Evolutionary conservation across 2,797 vertebrate species (phyloP).

Genomic region (Pangasius mekongensis): DNA sequence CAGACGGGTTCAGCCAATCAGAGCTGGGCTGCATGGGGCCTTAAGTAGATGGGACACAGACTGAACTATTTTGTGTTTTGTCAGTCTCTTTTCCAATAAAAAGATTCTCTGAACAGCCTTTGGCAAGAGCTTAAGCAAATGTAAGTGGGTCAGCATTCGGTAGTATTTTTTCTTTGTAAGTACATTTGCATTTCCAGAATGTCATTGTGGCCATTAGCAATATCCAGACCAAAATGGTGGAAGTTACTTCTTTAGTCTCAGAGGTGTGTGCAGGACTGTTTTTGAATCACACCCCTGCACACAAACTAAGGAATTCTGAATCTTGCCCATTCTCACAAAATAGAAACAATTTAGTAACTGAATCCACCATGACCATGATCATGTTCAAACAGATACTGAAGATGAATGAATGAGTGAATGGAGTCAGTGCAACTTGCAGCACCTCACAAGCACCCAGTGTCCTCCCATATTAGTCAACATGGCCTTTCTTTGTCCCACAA

Average conservation of each 20-base stretch:
- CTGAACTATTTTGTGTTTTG: constrained; percentile 53
- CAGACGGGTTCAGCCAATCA: constrained; percentile 46
- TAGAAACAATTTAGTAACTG: not conserved
- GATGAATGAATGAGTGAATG: not conserved
- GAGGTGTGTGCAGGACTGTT: not conserved
- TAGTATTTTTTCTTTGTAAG: constrained; percentile 15
- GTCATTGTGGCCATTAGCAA: constrained; percentile 4
- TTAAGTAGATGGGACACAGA: constrained; percentile 40
- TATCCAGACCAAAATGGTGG: constrained; percentile 5
- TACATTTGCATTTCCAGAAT: not conserved
- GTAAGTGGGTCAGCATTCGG: constrained; percentile 40
- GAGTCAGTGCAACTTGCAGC: not conserved
- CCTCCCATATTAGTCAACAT: not conserved
- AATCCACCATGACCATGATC: not conserved
- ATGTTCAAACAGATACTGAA: not conserved
- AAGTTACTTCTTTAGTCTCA: constrained; percentile 17
- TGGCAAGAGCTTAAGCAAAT: constrained; percentile 46
- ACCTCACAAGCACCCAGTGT: not conserved
- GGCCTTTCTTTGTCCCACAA: not conserved
- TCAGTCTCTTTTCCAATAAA: constrained; percentile 43
- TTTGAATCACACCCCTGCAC: not conserved
- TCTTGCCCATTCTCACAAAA: not conserved
- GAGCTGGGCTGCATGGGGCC: constrained; percentile 14
- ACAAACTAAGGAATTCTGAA: not conserved
- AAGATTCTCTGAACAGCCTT: constrained; percentile 39